A percentile compares a stretch with the other conserved stretches of the same genome.
phyloP scores from a whole-genome alignment of 2,797 vertebrate genomes.

The Enteromius mattozi region DNA sequence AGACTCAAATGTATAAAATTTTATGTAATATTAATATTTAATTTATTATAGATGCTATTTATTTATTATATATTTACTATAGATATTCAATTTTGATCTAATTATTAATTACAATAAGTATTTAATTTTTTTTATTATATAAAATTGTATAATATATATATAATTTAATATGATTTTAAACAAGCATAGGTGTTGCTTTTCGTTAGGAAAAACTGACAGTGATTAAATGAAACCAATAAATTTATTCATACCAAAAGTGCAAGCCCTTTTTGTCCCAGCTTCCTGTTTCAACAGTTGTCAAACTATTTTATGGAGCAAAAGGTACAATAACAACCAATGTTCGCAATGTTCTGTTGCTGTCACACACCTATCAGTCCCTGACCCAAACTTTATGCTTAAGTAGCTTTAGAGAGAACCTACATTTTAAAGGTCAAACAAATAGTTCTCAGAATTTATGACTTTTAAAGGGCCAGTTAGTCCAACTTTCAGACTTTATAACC shows the following conservation, averaged over 20 bases:
- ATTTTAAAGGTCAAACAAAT: constrained; percentile 1
- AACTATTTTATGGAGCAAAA: not conserved
- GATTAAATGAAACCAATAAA: not conserved
- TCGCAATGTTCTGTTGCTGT: not conserved
- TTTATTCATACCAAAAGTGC: not conserved
- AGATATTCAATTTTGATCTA: not conserved
- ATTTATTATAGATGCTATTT: not conserved
- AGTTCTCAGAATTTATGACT: not conserved
- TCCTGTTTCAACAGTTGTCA: not conserved
- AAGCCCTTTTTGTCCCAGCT: not conserved
- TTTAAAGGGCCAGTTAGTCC: constrained; percentile 3
- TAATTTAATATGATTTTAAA: not conserved
- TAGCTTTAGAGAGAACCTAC: not conserved
- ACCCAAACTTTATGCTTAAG: not conserved
- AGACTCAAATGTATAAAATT: not conserved
- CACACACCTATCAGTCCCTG: not conserved
- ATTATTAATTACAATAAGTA: not conserved
- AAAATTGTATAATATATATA: too few relatives aligned
- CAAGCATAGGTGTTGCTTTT: not conserved
- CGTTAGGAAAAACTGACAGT: not conserved
- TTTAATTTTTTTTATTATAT: not conserved
- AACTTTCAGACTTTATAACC: not conserved
- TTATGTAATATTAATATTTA: not conserved
- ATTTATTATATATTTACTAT: not conserved
- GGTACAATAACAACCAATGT: not conserved